Base-by-base conservation (phyloP, 1,140 invertebrate genomes). In the Phymorhynchus buccinoides region DNA sequence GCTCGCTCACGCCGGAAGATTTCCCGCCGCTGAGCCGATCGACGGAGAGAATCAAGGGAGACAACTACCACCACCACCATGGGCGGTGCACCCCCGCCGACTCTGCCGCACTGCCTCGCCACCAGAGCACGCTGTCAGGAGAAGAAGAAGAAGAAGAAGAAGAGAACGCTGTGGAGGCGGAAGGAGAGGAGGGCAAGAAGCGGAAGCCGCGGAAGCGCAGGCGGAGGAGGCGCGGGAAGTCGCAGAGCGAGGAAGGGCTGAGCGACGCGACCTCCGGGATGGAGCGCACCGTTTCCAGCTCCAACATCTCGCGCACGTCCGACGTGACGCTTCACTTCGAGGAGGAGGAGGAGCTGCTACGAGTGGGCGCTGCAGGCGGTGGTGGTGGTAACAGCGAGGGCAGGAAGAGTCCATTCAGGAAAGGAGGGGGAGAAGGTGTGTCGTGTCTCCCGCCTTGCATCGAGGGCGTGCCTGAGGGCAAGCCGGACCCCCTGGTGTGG, bases 271-370 rank as follows among this genome's bases (percentile, higher is more conserved):
- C 75, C 41, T 78, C 68, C 22, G 83, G 62, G 12, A 82, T 79
- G 42, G 88, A 84, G 44, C 37, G 68, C 7, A 82, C 85, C 3
- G 41, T 84, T 22, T 87, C 87, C 35, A 88, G 81, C 66, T 87
- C 86, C 35, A 88, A 87, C 82, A 77, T 88, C 18, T 89, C 88
- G 9, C 77, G 84, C 3, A 78, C 86, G n/a, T 85, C 87, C 1
- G 88, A 87, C 75, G 84, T 88, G 32, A 85, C 87, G 30, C 87
- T 92, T 71, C 89, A 92, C 84, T 91, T 91, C 85, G 90, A 92
- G 56, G 91, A 92, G 85, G 90, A 90, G 37, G 88, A 88, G n/a
- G 91, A 92, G 85, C 91, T 92, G 80, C 91, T 90, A 1, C 87
- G 91, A 37, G 73, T 91, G 62, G 56, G 84, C 32, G 48, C 56